Conservation (phyloP, 2,888 invertebrate genomes). For the Branchipolynoe longqiensis region DNA sequence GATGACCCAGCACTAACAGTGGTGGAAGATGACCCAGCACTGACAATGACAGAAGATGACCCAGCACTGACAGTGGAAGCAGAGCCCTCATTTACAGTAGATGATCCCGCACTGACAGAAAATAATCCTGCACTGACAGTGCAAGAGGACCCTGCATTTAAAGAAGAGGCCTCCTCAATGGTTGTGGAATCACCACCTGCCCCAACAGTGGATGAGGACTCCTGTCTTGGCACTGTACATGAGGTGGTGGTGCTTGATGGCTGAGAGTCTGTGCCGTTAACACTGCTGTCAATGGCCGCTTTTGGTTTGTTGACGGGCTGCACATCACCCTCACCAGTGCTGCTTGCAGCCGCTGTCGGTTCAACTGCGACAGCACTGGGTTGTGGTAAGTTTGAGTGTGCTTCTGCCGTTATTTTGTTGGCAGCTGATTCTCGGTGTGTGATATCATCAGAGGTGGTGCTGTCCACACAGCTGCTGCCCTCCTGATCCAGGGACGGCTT, state of each 20-base stretch:
- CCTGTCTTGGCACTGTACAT: too few relatives aligned
- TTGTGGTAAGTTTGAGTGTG: neutral
- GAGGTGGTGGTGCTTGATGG: constrained; percentile 28
- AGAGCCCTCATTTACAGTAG: neutral
- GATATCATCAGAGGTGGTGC: neutral
- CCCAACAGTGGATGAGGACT: too few relatives aligned
- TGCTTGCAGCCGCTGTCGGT: neutral
- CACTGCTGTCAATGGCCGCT: neutral
- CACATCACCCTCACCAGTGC: neutral
- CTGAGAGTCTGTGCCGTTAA: constrained; percentile 25
- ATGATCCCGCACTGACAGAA: constrained; percentile 9
- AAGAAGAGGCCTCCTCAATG: too few relatives aligned
- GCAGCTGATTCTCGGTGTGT: neutral
- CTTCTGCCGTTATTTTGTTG: neutral
- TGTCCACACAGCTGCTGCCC: constrained; percentile 47
- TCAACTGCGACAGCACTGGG: neutral
- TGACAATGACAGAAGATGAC: neutral
- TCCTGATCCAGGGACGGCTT: neutral
- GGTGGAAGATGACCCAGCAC: constrained; percentile 38
- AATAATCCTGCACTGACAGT: constrained; percentile 4
- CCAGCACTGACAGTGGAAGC: constrained; percentile 41
- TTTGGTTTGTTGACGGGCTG: neutral
- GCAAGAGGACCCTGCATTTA: too few relatives aligned
- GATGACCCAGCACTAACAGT: constrained; percentile 29
- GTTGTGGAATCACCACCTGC: too few relatives aligned